A percentile compares a stretch with the other conserved stretches of the same genome.
Conservation (phyloP, 2,888 invertebrate species). For the Mythimna loreyi region DNA sequence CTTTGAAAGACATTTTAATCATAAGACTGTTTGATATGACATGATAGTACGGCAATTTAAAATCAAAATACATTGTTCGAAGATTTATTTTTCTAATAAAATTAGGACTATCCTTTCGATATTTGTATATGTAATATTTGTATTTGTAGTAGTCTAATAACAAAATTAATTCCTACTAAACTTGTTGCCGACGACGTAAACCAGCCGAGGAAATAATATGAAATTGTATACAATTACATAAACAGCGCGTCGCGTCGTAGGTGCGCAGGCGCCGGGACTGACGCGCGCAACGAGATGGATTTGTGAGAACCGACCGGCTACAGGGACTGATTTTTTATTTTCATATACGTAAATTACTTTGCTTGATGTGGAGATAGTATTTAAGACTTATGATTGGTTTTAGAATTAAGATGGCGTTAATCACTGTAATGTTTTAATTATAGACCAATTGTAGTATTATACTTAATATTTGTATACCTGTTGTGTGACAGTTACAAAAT, state of each 20-base stretch:
- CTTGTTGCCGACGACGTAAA: conserved; percentile 29
- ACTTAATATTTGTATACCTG: too few species aligned
- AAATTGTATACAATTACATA: conserved; percentile 60
- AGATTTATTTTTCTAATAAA: background rate
- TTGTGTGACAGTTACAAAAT: too few species aligned
- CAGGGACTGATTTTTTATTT: conserved; percentile 50
- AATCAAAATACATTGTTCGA: too few species aligned
- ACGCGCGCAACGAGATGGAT: conserved; percentile 55
- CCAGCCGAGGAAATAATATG: conserved; percentile 50
- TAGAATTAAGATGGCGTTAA: too few species aligned
- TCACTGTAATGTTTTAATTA: background rate
- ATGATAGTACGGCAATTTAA: too few species aligned
- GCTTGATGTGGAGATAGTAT: background rate
- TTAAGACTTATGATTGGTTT: too few species aligned
- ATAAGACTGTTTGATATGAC: too few species aligned
- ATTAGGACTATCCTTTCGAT: background rate
- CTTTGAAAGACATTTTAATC: too few species aligned
- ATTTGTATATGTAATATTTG: background rate
- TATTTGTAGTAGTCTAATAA: conserved; percentile 20
- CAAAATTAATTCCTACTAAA: conserved; percentile 35
- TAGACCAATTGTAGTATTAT: too few species aligned
- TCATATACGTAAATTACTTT: background rate
- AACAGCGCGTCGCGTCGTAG: conserved; percentile 53
- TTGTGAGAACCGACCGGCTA: conserved; percentile 58
- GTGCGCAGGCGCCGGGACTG: conserved; percentile 62